Conservation (phyloP, 2,113 vertebrate species). For the Murina feae region DNA sequence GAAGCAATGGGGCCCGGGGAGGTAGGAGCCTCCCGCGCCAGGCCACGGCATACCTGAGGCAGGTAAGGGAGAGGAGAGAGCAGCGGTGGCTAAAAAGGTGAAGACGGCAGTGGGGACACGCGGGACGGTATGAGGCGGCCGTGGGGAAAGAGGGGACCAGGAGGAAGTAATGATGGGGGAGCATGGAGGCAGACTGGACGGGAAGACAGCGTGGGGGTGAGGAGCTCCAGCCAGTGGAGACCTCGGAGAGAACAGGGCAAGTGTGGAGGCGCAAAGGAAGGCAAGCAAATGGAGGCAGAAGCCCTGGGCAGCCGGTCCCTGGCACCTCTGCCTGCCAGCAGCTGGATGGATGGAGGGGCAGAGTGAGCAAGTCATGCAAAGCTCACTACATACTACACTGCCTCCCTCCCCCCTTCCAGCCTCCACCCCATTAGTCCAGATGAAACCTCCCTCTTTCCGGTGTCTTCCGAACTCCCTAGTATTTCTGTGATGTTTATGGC, state of each 20-base stretch:
- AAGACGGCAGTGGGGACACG: background rate
- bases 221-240: background rate
- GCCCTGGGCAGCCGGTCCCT: background rate
- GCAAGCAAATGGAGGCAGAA: background rate
- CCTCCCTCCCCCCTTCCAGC: background rate
- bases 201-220: background rate
- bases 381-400: background rate
- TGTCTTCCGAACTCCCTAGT: background rate
- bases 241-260: background rate
- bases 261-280: background rate
- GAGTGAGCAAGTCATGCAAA: background rate
- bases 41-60: conserved; percentile 67
- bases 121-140: background rate
- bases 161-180: background rate
- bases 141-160: background rate
- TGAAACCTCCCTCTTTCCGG: background rate
- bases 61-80: conserved; percentile 57
- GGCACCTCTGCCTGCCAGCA: background rate
- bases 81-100: conserved; percentile 44
- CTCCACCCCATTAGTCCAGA: background rate
- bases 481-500: background rate
- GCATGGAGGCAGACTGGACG: background rate
- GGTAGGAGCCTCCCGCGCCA: conserved; percentile 29
- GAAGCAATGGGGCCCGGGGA: conserved; percentile 60
- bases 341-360: background rate